These are phyloP conservation scores for Apis mellifera DNA, from an alignment of 1,140 invertebrate genomes.

Conservation along the genomic window DNA sequence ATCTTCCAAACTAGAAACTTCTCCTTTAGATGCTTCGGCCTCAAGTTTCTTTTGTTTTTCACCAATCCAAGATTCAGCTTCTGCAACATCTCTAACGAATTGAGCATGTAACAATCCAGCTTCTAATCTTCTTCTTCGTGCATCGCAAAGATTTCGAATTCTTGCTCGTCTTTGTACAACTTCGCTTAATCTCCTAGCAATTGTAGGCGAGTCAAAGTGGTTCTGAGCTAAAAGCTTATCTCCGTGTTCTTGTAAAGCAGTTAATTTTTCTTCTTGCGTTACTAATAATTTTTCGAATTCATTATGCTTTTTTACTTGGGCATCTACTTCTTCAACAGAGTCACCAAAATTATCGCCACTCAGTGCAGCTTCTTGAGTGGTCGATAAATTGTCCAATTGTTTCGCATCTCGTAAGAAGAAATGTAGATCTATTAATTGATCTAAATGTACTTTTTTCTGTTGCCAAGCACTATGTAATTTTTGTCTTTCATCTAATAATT, in stretches of 20 bases:
- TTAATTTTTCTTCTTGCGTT: conserved; percentile 94
- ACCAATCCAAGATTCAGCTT: conserved; percentile 95
- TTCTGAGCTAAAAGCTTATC: conserved; percentile 94
- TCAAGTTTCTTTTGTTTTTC: conserved; percentile 96
- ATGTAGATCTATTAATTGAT: conserved; percentile 97
- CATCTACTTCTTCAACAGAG: conserved; percentile 93
- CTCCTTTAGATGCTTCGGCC: conserved; percentile 86
- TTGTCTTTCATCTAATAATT: conserved; percentile 89
- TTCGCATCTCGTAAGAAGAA: conserved; percentile 97
- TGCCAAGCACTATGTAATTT: conserved; percentile 93
- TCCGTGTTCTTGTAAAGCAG: conserved; percentile 92
- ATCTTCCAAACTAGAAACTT: conserved; percentile 90
- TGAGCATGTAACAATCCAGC: conserved; percentile 93
- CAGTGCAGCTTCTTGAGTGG: conserved; percentile 91
- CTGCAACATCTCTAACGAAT: conserved; percentile 94
- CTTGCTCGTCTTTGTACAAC: conserved; percentile 87
- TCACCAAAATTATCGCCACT: conserved; percentile 84
- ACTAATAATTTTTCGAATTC: conserved; percentile 93
- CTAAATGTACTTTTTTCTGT: conserved; percentile 93
- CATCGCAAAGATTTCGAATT: conserved; percentile 86
- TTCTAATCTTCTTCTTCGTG: conserved; percentile 86
- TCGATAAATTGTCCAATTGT: conserved; percentile 94
- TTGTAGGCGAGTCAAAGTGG: conserved; percentile 96
- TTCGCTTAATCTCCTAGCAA: conserved; percentile 87
- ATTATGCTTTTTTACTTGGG: conserved; percentile 94